Conservation (phyloP, 2,888 invertebrate species). For the Aromia moschata region DNA sequence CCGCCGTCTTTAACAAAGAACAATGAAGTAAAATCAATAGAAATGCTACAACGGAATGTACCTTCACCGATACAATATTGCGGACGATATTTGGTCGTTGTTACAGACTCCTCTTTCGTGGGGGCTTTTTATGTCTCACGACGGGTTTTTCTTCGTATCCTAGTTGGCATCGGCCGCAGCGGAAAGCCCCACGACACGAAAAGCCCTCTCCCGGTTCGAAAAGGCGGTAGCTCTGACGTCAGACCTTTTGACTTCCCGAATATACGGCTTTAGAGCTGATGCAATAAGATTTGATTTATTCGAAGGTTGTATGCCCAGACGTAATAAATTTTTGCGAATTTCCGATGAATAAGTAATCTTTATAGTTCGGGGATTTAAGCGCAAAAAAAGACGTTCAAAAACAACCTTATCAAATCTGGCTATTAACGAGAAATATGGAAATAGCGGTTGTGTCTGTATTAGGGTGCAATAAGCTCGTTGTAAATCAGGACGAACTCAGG, state of each 20-base stretch:
- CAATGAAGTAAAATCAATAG: too few species aligned
- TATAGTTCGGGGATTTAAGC: too few species aligned
- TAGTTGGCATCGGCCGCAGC: neutral
- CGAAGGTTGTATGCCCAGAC: neutral
- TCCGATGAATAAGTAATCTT: too few species aligned
- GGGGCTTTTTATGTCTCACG: neutral
- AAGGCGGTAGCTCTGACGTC: neutral
- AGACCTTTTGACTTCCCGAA: constrained; percentile 1
- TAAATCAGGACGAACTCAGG: too few species aligned
- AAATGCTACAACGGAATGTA: too few species aligned
- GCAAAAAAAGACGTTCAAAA: too few species aligned
- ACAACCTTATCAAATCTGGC: too few species aligned
- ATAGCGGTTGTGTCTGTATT: too few species aligned
- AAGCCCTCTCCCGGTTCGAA: neutral
- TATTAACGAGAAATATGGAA: too few species aligned
- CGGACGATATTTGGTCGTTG: neutral
- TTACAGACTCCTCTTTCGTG: neutral
- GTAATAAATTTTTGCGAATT: neutral
- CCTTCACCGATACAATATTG: too few species aligned
- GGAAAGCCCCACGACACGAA: neutral
- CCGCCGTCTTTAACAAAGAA: too few species aligned
- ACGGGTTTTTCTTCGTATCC: neutral
- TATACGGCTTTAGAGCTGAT: neutral
- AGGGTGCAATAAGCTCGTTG: too few species aligned
- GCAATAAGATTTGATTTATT: constrained; percentile 1